These are phyloP conservation scores for Ceratina australensis DNA, from an alignment of 1,140 invertebrate genomes.

Conservation along the genomic window DNA sequence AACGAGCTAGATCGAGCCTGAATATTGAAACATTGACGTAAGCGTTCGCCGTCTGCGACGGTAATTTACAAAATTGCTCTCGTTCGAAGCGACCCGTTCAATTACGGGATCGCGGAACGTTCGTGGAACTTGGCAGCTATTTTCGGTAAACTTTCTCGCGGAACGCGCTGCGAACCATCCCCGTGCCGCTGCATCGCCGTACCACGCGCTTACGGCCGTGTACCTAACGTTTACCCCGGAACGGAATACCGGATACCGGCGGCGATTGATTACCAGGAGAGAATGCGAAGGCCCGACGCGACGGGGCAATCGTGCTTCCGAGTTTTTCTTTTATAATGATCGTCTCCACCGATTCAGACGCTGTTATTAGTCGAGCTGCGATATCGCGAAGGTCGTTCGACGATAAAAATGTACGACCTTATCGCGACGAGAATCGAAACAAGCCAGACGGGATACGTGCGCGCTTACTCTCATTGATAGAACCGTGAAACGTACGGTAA, in stretches of 20 bases:
- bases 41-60: conserved; percentile 55
- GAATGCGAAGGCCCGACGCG: background rate
- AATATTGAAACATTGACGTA: conserved; percentile 64
- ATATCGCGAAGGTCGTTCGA: conserved; percentile 21
- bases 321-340: background rate
- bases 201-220: too few species aligned
- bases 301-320: conserved; percentile 1
- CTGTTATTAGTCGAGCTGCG: background rate
- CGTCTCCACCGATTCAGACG: conserved; percentile 23
- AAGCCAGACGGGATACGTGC: background rate
- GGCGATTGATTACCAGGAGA: background rate
- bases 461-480: too few species aligned
- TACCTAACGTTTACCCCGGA: too few species aligned
- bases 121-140: conserved; percentile 30
- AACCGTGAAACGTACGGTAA: background rate
- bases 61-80: conserved; percentile 61
- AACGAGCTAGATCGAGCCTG: conserved; percentile 59
- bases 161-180: too few species aligned
- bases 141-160: conserved; percentile 11
- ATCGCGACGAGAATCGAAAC: conserved; percentile 44
- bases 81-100: conserved; percentile 43
- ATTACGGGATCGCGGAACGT: conserved; percentile 33
- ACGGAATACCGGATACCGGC: too few species aligned
- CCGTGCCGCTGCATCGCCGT: too few species aligned
- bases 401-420: conserved; percentile 24